These are phyloP conservation scores for Amphipoea lucens DNA, from an alignment of 2,888 invertebrate species.

Conservation along the genomic window DNA sequence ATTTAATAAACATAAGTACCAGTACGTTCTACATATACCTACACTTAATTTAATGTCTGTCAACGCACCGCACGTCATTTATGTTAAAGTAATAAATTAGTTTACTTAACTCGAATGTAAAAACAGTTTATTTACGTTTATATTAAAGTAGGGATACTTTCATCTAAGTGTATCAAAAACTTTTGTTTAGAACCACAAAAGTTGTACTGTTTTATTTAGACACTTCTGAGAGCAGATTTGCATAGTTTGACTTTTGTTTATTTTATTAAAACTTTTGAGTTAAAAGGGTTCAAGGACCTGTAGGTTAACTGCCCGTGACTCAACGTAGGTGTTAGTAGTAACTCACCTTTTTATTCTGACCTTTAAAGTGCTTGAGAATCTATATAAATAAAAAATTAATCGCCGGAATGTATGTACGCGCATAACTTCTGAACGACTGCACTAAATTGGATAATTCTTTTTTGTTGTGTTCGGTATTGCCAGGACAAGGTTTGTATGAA, in stretches of 20 bases:
- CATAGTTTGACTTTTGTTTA: conserved; percentile 29
- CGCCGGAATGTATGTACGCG: too few relatives aligned
- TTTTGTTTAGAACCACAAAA: conserved; percentile 33
- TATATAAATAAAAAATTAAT: too few relatives aligned
- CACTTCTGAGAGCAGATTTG: conserved; percentile 36
- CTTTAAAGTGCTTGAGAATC: not conserved
- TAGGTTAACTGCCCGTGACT: not conserved
- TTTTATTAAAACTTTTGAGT: conserved; percentile 14
- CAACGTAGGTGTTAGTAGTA: not conserved
- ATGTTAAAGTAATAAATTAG: conserved; percentile 39
- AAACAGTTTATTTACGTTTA: conserved; percentile 10
- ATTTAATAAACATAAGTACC: conserved; percentile 17
- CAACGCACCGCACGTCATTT: conserved; percentile 21
- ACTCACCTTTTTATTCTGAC: not conserved
- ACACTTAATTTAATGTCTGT: conserved; percentile 23
- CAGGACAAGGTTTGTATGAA: too few relatives aligned
- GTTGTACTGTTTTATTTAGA: conserved; percentile 37
- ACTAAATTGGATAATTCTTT: too few relatives aligned
- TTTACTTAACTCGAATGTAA: conserved; percentile 24
- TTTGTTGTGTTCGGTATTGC: too few relatives aligned
- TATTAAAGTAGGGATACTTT: not conserved
- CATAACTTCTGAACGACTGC: too few relatives aligned
- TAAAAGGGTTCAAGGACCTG: conserved; percentile 30
- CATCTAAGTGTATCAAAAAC: conserved; percentile 39
- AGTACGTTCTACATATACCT: not conserved